These are phyloP conservation scores for Montipora capitata DNA, from an alignment of 92 coral and sea anemone species.

Conservation along the genomic window DNA sequence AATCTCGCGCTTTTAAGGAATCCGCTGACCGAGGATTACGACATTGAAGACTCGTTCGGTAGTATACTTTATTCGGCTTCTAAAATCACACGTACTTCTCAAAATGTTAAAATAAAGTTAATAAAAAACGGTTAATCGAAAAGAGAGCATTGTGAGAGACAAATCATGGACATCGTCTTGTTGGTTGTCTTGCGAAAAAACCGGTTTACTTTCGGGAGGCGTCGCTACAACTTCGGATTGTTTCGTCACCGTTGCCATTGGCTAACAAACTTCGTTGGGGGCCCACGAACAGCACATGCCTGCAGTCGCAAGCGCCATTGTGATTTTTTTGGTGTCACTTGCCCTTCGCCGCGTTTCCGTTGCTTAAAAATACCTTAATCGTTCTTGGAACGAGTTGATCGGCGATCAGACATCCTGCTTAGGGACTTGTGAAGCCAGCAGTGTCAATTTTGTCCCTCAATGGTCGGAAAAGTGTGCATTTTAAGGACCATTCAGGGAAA, in stretches of 20 bases:
- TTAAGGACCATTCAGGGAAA: constrained; percentile 70
- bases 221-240: constrained; percentile 85
- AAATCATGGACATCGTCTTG: background rate
- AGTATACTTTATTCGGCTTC: background rate
- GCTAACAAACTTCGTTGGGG: constrained; percentile 99
- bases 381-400: constrained; percentile 64
- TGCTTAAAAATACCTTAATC: constrained; percentile 72
- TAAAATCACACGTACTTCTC: too few species aligned
- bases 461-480: constrained; percentile 79
- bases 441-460: constrained; percentile 69
- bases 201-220: constrained; percentile 48
- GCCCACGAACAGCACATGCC: constrained; percentile 98
- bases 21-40: constrained; percentile 41
- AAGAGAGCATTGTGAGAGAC: background rate
- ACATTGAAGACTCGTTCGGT: constrained; percentile 49
- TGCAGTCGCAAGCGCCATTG: constrained; percentile 99
- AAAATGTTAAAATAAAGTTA: too few species aligned
- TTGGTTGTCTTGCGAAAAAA: background rate
- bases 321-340: constrained; percentile 95
- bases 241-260: constrained; percentile 97
- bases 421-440: constrained; percentile 50
- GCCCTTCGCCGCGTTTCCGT: constrained; percentile 83
- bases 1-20: constrained; percentile 58
- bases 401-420: constrained; percentile 39
- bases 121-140: too few species aligned